Base-by-base conservation (phyloP, 1,140 invertebrate species). In the Eubasilissa regina region DNA sequence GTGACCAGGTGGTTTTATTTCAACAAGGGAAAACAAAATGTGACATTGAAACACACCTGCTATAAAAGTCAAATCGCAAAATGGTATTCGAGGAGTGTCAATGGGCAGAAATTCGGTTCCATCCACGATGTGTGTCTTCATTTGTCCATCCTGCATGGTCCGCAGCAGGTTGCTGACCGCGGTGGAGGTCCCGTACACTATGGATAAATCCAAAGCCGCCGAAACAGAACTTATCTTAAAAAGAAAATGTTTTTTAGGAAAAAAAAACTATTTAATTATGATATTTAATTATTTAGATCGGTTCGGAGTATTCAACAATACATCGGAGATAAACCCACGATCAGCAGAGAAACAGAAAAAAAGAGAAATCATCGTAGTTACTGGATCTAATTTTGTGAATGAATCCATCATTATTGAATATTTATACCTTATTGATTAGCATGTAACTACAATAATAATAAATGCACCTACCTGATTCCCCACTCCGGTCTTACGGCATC, bases 191-290 rank as follows among this genome's bases (percentile, higher is more conserved):
- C 78, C 72, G 25, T 79, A 79, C 13, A 75, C 11, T 9, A 44
- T 44, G 8, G 78, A 79, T 1, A 66, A 8, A 48, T 79, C 78
- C 47, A 79, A 35, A 43, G 62, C 44, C 8, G 56, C 45, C 1
- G 78, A 60, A 10, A 66, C 78, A 8, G 68, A 53, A 21, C 75
- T 79, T 17, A 79, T 25, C 78, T 79, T 12, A 72, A 62, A 77
- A 12, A 60, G 25, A 35, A 35, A 35, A 35, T 6, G 6, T 35
- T 35, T 35, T 35, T 35, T n/a, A n/a, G n/a, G n/a, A n/a, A n/a
- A n/a, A n/a, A n/a, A n/a, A n/a, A n/a, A n/a, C n/a, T n/a, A n/a
- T n/a, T n/a, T n/a, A n/a, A n/a, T n/a, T n/a, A n/a, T n/a, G n/a
- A n/a, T n/a, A n/a, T n/a, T n/a, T n/a, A n/a, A n/a, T n/a, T n/a